Percentiles rank a stretch among this genome's conserved stretches.
Evolutionary conservation across 1,140 invertebrate genomes (phyloP).

Genomic region (Drosophila pandora): DNA sequence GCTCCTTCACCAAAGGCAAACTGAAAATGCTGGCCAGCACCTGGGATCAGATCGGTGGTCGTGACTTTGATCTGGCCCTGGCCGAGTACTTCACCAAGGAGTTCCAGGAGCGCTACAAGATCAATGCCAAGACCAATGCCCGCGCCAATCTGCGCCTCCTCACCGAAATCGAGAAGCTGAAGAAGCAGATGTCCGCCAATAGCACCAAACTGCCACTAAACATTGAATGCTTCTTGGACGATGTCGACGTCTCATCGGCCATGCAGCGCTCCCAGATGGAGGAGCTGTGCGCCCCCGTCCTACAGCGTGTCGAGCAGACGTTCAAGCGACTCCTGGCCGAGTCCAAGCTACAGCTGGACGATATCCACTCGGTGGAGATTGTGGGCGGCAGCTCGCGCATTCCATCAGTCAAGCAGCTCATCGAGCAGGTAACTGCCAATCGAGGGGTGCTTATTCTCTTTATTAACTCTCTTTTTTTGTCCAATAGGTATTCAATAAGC

Average conservation of each 20-base stretch:
- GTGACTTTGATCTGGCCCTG: slow-evolving; percentile 95
- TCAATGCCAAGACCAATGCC: slow-evolving; percentile 92
- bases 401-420: slow-evolving; percentile 94
- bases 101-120: slow-evolving; percentile 93
- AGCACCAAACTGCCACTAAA: slow-evolving; percentile 96
- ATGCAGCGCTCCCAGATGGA: slow-evolving; percentile 93
- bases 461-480: not conserved
- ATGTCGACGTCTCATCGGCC: slow-evolving; percentile 95
- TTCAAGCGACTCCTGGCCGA: slow-evolving; percentile 89
- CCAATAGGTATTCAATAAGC: slow-evolving; percentile 89
- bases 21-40: slow-evolving; percentile 94
- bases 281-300: slow-evolving; percentile 89
- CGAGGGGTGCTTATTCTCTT: not conserved
- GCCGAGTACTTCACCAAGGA: slow-evolving; percentile 95
- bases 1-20: slow-evolving; percentile 98
- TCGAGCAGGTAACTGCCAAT: slow-evolving; percentile 87
- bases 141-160: slow-evolving; percentile 94
- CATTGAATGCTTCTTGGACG: slow-evolving; percentile 99
- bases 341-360: slow-evolving; percentile 91
- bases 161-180: slow-evolving; percentile 97
- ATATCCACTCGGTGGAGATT: slow-evolving; percentile 97
- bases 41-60: slow-evolving; percentile 94
- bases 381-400: slow-evolving; percentile 98
- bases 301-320: slow-evolving; percentile 89
- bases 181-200: slow-evolving; percentile 99